Percentiles rank a stretch among this genome's conserved stretches.
Evolutionary conservation across 1,140 invertebrate species (phyloP).

Genomic region (Steinernema khuongi): DNA sequence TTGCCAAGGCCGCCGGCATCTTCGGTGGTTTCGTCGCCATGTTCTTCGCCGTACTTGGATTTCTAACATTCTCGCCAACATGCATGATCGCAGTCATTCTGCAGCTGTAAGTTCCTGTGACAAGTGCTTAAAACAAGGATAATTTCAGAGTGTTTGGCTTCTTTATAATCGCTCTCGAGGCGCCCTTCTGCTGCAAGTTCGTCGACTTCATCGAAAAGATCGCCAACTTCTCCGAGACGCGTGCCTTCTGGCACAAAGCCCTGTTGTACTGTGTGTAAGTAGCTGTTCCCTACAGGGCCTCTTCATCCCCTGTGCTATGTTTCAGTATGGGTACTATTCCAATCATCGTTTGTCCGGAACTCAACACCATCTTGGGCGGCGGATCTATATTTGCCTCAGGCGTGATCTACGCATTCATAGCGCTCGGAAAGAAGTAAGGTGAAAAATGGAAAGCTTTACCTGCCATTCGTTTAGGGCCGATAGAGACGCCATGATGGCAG

Average conservation of each 20-base stretch:
- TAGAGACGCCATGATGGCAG: too few species aligned
- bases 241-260: slow-evolving; percentile 85
- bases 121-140: background rate
- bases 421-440: slow-evolving; percentile 69
- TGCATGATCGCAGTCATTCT: slow-evolving; percentile 77
- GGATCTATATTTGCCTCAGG: slow-evolving; percentile 81
- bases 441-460: too few species aligned
- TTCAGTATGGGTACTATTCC: slow-evolving; percentile 61
- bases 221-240: slow-evolving; percentile 72
- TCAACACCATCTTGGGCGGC: slow-evolving; percentile 76
- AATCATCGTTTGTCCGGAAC: slow-evolving; percentile 71
- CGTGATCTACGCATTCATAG: slow-evolving; percentile 84
- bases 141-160: slow-evolving; percentile 71
- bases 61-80: slow-evolving; percentile 68
- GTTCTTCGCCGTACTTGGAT: slow-evolving; percentile 75
- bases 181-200: slow-evolving; percentile 87
- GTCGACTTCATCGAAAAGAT: slow-evolving; percentile 81
- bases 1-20: slow-evolving; percentile 74
- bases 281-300: slow-evolving; percentile 14
- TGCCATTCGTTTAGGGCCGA: too few species aligned
- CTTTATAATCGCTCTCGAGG: slow-evolving; percentile 77
- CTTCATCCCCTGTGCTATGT: background rate
- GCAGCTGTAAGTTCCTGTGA: slow-evolving; percentile 69
- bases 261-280: slow-evolving; percentile 76
- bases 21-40: slow-evolving; percentile 80